Evolutionary conservation across 2,797 vertebrate genomes (phyloP), one percentile per base, ranked within the genome.

Genomic region (Spondyliosoma cantharus): DNA sequence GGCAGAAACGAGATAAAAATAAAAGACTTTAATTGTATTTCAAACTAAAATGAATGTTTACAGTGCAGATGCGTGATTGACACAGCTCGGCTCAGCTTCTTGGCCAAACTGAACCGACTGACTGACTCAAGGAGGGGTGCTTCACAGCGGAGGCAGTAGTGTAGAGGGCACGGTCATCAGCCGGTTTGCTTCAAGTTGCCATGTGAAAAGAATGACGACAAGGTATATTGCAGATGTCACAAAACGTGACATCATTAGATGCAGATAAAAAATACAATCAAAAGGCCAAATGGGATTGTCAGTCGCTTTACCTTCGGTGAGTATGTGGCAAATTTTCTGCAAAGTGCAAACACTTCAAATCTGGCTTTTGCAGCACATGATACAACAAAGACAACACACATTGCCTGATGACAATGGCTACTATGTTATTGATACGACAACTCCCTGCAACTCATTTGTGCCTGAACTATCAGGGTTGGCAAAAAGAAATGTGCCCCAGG

Each of bases 121-220:
- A 42, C n/a, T 15, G 52, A 59, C 29, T 71, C 62, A 74, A 79
- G 62, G 67, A 63, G 1, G 3, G 8, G 22, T 25, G 3, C 17
- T 57, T 64, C 42, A 29, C 9, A 20, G 58, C 54, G 65, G 45
- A 71, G 19, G 61, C 20, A 7, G 69, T 58, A n/a, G 14, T 53
- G 37, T 6, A 43, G 12, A 32, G 19, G 16, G 37, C 13, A 59
- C 14, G 49, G 6, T 63, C 20, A 24, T 43, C 27, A 29, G 24
- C 2, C 74, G 29, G 45, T 27, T 42, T 3, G 27, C n/a, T 43
- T 50, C 29, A 15, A 42, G 9, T 14, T 66, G 15, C 20, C 24
- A 45, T 42, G 62, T 78, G 37, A 27, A 46, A 59, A 37, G 32
- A 37, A 4, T 37, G 29, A 37, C 3, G 5, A 29, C 5, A 37